Percentiles rank a stretch among this genome's conserved stretches.
Evolutionary conservation across 2,797 vertebrate genomes (phyloP).

Genomic region (Microcaecilia unicolor): DNA sequence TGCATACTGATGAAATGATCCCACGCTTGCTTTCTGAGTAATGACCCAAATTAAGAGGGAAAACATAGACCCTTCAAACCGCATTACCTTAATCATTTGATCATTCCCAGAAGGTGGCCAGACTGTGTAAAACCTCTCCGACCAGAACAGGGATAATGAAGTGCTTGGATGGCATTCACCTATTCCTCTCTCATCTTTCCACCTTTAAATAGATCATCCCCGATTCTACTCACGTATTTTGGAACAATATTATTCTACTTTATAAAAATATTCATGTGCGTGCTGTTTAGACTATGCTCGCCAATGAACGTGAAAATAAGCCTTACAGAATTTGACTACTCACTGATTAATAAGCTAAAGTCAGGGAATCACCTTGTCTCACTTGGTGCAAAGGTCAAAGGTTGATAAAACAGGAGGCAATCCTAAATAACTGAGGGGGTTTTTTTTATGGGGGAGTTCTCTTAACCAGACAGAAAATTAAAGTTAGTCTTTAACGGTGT

Average conservation of each 20-base stretch:
- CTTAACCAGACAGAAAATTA: too few relatives aligned
- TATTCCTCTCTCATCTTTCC: constrained; percentile 44
- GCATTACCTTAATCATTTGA: constrained; percentile 88
- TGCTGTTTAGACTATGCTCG: constrained; percentile 60
- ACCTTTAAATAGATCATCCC: constrained; percentile 63
- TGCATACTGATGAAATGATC: constrained; percentile 66
- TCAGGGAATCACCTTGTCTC: constrained; percentile 39
- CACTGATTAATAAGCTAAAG: constrained; percentile 28
- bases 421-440: too few relatives aligned
- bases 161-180: constrained; percentile 71
- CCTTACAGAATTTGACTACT: constrained; percentile 37
- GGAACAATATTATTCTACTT: constrained; percentile 70
- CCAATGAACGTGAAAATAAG: constrained; percentile 67
- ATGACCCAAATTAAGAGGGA: constrained; percentile 88
- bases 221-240: constrained; percentile 80
- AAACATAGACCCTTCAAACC: constrained; percentile 85
- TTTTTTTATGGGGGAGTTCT: too few relatives aligned
- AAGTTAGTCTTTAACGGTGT: too few relatives aligned
- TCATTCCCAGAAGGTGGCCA: constrained; percentile 67
- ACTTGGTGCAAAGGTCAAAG: constrained; percentile 34
- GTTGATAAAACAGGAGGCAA: constrained; percentile 9
- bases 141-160: constrained; percentile 84
- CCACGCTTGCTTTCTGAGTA: constrained; percentile 84
- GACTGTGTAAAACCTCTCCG: constrained; percentile 62
- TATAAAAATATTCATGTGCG: constrained; percentile 51